Conservation (phyloP, 2,113 vertebrate genomes). For the Oxyura jamaicensis region DNA sequence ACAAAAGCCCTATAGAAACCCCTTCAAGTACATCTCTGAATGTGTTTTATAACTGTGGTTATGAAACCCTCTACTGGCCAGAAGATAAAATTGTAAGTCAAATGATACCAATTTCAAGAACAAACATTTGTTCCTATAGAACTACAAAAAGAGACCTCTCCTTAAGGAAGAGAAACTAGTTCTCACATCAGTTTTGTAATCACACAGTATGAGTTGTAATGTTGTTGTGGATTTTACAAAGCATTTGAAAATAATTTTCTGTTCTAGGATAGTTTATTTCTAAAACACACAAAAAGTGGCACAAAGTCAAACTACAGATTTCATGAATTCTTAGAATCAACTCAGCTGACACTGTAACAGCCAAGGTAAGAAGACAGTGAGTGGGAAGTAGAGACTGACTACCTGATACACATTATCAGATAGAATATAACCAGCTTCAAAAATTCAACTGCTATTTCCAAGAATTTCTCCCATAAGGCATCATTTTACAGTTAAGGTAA, state of each 20-base stretch:
- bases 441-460: not conserved
- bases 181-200: not conserved
- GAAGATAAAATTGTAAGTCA: not conserved
- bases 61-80: constrained; percentile 55
- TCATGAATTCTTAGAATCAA: not conserved
- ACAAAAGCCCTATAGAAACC: not conserved
- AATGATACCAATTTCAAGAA: not conserved
- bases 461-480: not conserved
- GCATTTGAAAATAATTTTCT: not conserved
- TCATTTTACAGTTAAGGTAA: not conserved
- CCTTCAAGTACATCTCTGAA: not conserved
- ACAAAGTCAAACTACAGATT: not conserved
- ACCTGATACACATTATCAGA: not conserved
- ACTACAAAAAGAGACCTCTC: not conserved
- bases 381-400: not conserved
- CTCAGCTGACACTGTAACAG: not conserved
- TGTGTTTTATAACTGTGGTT: not conserved
- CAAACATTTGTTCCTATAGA: not conserved
- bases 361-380: not conserved
- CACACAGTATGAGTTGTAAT: not conserved
- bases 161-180: not conserved
- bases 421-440: not conserved
- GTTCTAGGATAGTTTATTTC: not conserved
- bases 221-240: not conserved
- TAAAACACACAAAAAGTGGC: not conserved